phyloP scores from a whole-genome alignment of 2,797 vertebrate species.

The Melopsittacus undulatus region DNA sequence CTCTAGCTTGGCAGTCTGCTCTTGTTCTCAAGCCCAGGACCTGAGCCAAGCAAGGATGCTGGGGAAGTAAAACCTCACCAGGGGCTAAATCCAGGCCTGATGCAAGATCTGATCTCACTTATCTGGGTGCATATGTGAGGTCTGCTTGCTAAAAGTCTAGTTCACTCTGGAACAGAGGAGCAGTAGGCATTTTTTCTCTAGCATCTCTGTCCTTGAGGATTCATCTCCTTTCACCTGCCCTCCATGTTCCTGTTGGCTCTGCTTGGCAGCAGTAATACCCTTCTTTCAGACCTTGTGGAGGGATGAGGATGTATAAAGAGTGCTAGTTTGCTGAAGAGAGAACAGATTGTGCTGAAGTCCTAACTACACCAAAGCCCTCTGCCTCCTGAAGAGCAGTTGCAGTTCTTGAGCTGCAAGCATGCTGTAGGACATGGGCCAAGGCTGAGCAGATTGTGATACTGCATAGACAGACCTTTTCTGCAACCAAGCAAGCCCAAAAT shows the following conservation, averaged over 20 bases:
- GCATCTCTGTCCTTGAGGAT: background rate
- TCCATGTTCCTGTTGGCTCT: background rate
- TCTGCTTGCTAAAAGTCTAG: background rate
- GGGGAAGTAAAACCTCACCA: background rate
- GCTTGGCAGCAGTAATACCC: background rate
- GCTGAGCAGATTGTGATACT: constrained; percentile 19
- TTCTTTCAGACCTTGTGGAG: background rate
- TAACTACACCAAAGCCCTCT: background rate
- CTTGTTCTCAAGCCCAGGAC: background rate
- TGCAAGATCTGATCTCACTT: background rate
- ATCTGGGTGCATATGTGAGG: background rate
- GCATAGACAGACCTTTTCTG: background rate
- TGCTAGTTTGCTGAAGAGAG: background rate
- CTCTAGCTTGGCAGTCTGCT: background rate
- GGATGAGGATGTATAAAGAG: background rate
- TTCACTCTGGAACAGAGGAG: background rate
- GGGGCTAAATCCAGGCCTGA: background rate
- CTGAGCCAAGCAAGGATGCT: background rate
- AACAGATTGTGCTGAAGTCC: background rate
- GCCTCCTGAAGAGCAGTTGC: background rate
- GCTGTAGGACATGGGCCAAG: background rate
- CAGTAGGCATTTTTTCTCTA: background rate
- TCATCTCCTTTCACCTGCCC: background rate
- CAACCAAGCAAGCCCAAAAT: background rate
- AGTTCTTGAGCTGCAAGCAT: background rate